Evolutionary conservation across 2,113 vertebrate genomes (phyloP).

Genomic region (Colistium nudipinnis): DNA sequence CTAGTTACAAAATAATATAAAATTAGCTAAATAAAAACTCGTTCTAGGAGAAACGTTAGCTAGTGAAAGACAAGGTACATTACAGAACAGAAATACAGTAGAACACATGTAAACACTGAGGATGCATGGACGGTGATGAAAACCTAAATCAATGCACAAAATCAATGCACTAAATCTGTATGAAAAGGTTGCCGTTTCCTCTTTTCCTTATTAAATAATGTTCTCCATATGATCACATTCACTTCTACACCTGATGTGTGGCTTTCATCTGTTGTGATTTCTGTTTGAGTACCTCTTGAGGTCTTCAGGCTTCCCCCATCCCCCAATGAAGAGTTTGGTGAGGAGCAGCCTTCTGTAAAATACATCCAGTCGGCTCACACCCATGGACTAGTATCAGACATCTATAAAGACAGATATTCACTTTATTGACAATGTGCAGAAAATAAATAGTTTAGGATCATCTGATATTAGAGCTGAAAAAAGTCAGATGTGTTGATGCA

Average conservation of each 20-base stretch:
- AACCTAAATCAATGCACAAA: too few relatives aligned
- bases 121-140: too few relatives aligned
- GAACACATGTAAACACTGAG: too few relatives aligned
- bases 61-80: too few relatives aligned
- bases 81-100: too few relatives aligned
- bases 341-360: conserved; percentile 95
- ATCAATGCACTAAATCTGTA: too few relatives aligned
- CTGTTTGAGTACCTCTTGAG: conserved; percentile 85
- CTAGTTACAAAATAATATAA: too few relatives aligned
- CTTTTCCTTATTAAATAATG: neutral
- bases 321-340: conserved; percentile 96
- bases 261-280: neutral
- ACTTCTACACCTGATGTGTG: neutral
- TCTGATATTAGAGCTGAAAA: too few relatives aligned
- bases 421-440: neutral
- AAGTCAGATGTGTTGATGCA: too few relatives aligned
- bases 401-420: conserved; percentile 43
- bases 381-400: conserved; percentile 85
- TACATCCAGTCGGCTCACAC: conserved; percentile 94
- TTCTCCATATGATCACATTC: neutral
- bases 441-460: neutral
- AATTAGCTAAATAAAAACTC: too few relatives aligned
- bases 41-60: too few relatives aligned
- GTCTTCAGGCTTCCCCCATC: conserved; percentile 97
- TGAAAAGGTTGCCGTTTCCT: neutral